A percentile compares a stretch with the other conserved stretches of the same genome.
Evolutionary conservation across 2,888 invertebrate species (phyloP).

Genomic region (Drosophila fungiperda): DNA sequence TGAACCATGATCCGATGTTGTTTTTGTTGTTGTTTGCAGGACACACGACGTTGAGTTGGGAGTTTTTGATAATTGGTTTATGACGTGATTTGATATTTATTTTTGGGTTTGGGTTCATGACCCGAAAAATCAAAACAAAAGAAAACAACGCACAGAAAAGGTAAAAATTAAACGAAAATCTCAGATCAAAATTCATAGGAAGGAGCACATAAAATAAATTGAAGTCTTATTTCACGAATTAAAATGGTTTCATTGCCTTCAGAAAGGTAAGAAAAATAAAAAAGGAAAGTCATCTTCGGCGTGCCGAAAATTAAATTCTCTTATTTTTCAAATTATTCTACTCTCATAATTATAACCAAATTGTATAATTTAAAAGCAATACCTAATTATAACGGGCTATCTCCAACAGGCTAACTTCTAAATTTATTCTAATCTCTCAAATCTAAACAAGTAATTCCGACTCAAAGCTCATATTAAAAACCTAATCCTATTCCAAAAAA

Average conservation of each 20-base stretch:
- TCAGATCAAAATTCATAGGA: not conserved
- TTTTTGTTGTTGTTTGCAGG: conserved; percentile 45
- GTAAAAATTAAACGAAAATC: conserved; percentile 31
- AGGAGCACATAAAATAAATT: not conserved
- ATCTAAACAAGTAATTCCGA: not conserved
- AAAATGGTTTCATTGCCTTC: conserved; percentile 11
- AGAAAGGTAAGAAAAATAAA: not conserved
- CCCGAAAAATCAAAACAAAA: conserved; percentile 52
- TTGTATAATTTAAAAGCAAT: not conserved
- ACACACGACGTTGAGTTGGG: conserved; percentile 36
- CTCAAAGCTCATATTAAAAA: not conserved
- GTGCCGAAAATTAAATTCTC: not conserved
- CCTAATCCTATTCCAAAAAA: not conserved
- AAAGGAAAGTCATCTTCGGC: not conserved
- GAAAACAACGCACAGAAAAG: conserved; percentile 40
- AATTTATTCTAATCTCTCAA: not conserved
- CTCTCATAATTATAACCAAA: not conserved
- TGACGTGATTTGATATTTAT: conserved; percentile 33
- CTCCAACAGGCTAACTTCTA: too few relatives aligned
- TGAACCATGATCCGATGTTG: conserved; percentile 67
- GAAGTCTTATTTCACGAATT: not conserved
- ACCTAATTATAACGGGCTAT: too few relatives aligned
- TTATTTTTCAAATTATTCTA: not conserved
- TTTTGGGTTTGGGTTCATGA: conserved; percentile 13
- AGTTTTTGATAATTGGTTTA: conserved; percentile 27